Conservation (phyloP, 1,140 invertebrate genomes). For the Bombyx mandarina region DNA sequence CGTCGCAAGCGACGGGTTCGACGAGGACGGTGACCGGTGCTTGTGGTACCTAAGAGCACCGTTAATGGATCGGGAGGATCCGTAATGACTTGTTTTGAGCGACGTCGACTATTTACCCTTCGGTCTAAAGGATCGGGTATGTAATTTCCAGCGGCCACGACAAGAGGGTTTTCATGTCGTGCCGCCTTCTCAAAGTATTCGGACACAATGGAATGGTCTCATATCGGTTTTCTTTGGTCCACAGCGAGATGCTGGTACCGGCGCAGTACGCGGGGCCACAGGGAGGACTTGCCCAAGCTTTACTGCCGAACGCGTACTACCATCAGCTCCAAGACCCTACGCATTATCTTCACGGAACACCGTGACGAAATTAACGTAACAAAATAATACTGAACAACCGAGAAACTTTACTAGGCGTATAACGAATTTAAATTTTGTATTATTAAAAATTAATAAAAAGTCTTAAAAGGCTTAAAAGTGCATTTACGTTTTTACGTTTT, state of each 20-base stretch:
- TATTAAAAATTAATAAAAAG: not conserved
- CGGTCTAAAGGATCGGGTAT: too few species aligned
- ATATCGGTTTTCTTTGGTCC: constrained; percentile 17
- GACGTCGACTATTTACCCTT: too few species aligned
- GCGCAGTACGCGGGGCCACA: constrained; percentile 55
- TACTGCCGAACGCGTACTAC: constrained; percentile 55
- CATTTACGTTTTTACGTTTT: not conserved
- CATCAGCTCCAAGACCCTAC: constrained; percentile 53
- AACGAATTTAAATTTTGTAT: not conserved
- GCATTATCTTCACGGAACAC: constrained; percentile 43
- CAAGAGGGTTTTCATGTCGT: too few species aligned
- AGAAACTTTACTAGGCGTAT: not conserved
- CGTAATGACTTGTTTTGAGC: too few species aligned
- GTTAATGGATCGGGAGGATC: too few species aligned
- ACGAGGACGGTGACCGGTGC: too few species aligned
- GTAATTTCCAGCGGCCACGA: too few species aligned
- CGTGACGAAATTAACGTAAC: constrained; percentile 12
- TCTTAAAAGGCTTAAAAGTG: not conserved
- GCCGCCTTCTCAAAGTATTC: too few species aligned
- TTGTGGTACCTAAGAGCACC: too few species aligned
- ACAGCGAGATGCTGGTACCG: constrained; percentile 57
- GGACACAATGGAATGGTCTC: not conserved
- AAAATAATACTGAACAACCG: not conserved
- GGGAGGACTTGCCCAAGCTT: constrained; percentile 37
- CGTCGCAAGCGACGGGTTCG: too few species aligned